A percentile compares a stretch with the other conserved stretches of the same genome.
These are phyloP conservation scores for Liposcelis brunnea DNA, from an alignment of 2,888 invertebrate species.

Conservation along the genomic window DNA sequence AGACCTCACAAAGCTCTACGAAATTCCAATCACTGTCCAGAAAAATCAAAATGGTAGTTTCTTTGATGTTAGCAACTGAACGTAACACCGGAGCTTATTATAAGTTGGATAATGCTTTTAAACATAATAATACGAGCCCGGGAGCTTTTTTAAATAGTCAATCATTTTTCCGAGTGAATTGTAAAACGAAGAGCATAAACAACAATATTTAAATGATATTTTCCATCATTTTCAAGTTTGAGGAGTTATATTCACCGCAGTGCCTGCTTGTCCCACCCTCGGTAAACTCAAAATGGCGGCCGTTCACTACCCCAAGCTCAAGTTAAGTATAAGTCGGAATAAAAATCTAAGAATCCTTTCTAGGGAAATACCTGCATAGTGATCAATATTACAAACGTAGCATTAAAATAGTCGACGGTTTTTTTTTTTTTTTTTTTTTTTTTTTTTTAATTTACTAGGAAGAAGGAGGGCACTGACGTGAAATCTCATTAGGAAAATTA, in stretches of 20 bases:
- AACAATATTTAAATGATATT: constrained; percentile 7
- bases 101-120: no score
- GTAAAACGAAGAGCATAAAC: neutral
- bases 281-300: neutral
- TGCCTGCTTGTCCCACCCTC: constrained; percentile 7
- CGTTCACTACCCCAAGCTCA: neutral
- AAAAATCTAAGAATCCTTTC: neutral
- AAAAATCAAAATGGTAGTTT: neutral
- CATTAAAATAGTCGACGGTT: constrained; percentile 3
- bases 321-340: neutral
- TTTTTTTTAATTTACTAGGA: no score
- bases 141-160: no score
- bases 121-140: no score
- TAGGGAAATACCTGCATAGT: constrained; percentile 8
- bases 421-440: no score
- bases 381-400: constrained; percentile 8
- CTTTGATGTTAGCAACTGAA: constrained; percentile 2
- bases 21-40: constrained; percentile 1
- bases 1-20: neutral
- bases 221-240: neutral
- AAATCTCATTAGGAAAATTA: no score
- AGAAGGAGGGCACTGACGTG: no score
- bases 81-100: neutral
- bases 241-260: constrained; percentile 1
- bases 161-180: neutral